Conservation (phyloP, 2,888 invertebrate genomes). For the Malthinus seriepunctatus region DNA sequence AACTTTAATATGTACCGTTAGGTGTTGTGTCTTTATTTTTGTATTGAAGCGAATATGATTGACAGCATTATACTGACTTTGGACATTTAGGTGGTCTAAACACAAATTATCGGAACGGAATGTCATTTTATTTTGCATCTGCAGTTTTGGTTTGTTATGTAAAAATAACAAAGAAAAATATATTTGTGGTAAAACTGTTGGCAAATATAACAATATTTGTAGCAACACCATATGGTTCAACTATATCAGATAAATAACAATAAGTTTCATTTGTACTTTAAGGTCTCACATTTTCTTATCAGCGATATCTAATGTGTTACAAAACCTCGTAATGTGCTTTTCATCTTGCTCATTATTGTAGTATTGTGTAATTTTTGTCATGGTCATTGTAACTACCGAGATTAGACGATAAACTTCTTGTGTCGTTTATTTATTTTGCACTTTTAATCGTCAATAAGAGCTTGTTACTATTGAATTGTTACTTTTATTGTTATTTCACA, state of each 20-base stretch:
- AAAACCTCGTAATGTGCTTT: conserved; percentile 48
- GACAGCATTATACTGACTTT: no score
- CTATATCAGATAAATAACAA: conserved; percentile 26
- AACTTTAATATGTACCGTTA: no score
- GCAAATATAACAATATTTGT: no score
- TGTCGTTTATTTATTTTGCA: conserved; percentile 35
- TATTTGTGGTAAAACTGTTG: no score
- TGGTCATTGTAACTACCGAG: conserved; percentile 42
- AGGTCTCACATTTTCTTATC: conserved; percentile 47
- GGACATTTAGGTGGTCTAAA: no score
- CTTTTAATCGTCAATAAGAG: conserved; percentile 17
- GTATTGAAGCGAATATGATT: no score
- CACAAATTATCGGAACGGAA: no score
- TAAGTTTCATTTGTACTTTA: conserved; percentile 28
- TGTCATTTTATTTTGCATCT: no score
- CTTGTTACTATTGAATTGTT: no score
- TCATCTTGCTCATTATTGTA: conserved; percentile 48
- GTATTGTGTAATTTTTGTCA: conserved; percentile 49
- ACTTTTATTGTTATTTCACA: no score
- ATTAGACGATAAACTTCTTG: conserved; percentile 42
- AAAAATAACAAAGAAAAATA: background rate
- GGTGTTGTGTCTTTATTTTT: no score
- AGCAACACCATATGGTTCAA: conserved; percentile 7
- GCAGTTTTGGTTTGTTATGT: background rate
- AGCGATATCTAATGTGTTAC: conserved; percentile 41